These are phyloP conservation scores for Drosophila pachea DNA, from an alignment of 1,140 invertebrate genomes.

Conservation along the genomic window DNA sequence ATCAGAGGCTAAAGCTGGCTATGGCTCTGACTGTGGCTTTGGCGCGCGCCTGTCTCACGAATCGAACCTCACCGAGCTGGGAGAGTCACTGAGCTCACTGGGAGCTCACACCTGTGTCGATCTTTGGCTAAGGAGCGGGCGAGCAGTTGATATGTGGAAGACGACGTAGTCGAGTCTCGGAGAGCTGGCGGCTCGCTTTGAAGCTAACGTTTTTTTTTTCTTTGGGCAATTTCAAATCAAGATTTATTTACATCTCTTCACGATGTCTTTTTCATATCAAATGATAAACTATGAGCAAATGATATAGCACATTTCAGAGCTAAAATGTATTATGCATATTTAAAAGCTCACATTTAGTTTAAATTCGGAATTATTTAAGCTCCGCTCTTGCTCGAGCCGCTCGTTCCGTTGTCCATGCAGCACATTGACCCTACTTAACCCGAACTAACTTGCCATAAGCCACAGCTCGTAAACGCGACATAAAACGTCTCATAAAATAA, in stretches of 20 bases:
- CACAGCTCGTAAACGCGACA: slow-evolving; percentile 26
- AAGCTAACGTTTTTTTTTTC: not conserved
- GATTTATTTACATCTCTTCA: slow-evolving; percentile 6
- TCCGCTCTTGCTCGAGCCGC: too few relatives aligned
- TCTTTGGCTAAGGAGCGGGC: not conserved
- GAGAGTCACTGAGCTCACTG: slow-evolving; percentile 6
- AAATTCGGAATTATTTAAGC: too few relatives aligned
- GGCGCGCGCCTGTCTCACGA: slow-evolving; percentile 25
- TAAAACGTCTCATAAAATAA: slow-evolving; percentile 37
- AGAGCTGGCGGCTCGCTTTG: slow-evolving; percentile 10
- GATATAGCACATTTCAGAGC: not conserved
- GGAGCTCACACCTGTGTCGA: not conserved
- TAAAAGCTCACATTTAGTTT: too few relatives aligned
- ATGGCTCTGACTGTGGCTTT: slow-evolving; percentile 23
- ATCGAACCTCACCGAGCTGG: slow-evolving; percentile 9
- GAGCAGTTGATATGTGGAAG: not conserved
- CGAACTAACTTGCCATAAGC: slow-evolving; percentile 26
- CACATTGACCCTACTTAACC: slow-evolving; percentile 67
- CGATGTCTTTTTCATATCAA: not conserved
- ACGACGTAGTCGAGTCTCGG: not conserved
- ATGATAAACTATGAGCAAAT: not conserved
- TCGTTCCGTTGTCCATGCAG: slow-evolving; percentile 20
- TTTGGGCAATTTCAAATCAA: not conserved
- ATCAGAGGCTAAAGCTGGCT: slow-evolving; percentile 26
- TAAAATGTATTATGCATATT: not conserved